Base-by-base conservation (phyloP, 2,888 invertebrate species). In the Caenorhabditis sp. region DNA sequence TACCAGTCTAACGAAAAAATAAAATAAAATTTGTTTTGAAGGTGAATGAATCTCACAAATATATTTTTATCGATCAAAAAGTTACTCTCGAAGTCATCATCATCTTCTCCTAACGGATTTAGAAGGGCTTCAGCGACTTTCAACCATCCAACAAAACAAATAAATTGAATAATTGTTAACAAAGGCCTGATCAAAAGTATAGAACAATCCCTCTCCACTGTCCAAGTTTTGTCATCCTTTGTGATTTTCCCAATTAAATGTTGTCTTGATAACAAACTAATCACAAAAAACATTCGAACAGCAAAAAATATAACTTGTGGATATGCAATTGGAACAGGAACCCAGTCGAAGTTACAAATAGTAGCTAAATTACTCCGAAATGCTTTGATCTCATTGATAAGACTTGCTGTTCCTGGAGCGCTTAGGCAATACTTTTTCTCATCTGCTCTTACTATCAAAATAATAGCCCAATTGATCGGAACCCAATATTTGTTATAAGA, bases 51-150 rank as follows among this genome's bases (percentile, higher is more conserved):
- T 8, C 58, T 26, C 52, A 79, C 79, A 50, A 65, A 70, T 12
- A 82, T 82, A 59, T 82, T 82, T 59, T 81, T 82, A 64, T 82
- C 82, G 25, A 82, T 82, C 12, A 82, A 70, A 58, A 75, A 77
- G 60, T 82, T 81, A 38, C 76, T 74, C 59, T 85, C 85, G 50
- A 86, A 77, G 59, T 86, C 86, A 60, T 86, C 86, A 62, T 86
- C 86, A 63, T 86, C 86, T 59, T 85, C 85, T 14, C 86, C 86
- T 17, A 86, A 62, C 1, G 86, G 85, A 67, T 86, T 86, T 23
- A 86, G 70, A 50, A 86, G 68, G 10, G 83, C 85, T 63, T 86
- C 85, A 1, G 86, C 86, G 3, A 59, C 80, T 60, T 76, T 76
- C 80, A 76, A 78, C 80, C 80, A 81, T 14, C 80, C 79, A 21